A percentile compares a stretch with the other conserved stretches of the same genome.
Evolutionary conservation across 2,888 invertebrate genomes (phyloP).

Genomic region (Lycaena phlaeas): DNA sequence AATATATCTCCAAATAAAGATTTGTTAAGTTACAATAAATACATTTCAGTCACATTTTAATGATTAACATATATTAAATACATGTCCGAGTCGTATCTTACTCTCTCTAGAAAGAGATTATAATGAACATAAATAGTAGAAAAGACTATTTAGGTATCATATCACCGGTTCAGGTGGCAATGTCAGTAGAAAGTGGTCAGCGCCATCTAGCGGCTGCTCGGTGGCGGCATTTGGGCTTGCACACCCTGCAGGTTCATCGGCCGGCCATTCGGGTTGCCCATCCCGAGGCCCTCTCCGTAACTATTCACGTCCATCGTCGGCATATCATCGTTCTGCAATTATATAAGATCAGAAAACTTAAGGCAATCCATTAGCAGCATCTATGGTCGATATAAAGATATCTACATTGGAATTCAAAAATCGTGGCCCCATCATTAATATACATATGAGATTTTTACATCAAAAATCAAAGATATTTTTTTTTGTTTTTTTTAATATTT

Average conservation of each 20-base stretch:
- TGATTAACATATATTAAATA: slow-evolving; percentile 7
- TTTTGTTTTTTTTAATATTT: no score
- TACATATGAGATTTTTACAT: no score
- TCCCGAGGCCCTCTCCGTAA: slow-evolving; percentile 73
- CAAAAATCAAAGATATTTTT: no score
- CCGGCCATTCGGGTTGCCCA: slow-evolving; percentile 65
- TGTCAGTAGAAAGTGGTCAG: neutral
- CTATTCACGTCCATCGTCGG: slow-evolving; percentile 82
- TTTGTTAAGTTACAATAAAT: slow-evolving; percentile 5
- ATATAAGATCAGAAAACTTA: neutral
- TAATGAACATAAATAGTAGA: slow-evolving; percentile 2
- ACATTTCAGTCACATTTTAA: slow-evolving; percentile 6
- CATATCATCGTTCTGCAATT: slow-evolving; percentile 80
- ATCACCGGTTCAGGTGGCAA: no score
- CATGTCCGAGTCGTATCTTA: slow-evolving; percentile 2
- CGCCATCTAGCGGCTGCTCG: slow-evolving; percentile 49
- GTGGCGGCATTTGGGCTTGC: slow-evolving; percentile 63
- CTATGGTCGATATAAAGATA: no score
- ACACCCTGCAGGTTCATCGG: slow-evolving; percentile 67
- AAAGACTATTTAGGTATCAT: slow-evolving; percentile 5
- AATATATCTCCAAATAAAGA: slow-evolving; percentile 5
- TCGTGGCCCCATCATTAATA: no score
- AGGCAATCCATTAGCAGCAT: no score
- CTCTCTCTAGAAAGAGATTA: slow-evolving; percentile 4
- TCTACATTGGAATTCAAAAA: no score